These are phyloP conservation scores for Psilopsiagon aymara DNA, from an alignment of 2,113 vertebrate species.

Conservation along the genomic window DNA sequence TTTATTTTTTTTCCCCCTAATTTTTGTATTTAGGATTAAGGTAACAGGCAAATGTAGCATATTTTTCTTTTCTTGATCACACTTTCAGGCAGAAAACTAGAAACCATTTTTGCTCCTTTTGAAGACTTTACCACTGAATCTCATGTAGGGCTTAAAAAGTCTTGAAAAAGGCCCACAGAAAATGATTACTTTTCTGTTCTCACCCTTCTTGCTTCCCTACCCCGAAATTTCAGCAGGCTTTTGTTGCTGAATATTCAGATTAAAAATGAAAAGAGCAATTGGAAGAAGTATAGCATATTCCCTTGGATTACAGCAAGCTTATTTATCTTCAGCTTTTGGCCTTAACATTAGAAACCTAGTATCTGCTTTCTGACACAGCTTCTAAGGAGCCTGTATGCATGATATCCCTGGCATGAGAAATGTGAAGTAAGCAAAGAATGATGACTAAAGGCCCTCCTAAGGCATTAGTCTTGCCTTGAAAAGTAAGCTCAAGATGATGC, in stretches of 20 bases:
- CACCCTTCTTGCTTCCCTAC: neutral
- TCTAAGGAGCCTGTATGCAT: neutral
- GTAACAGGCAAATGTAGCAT: neutral
- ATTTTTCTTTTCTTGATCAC: neutral
- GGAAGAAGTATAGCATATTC: neutral
- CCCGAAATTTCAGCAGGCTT: conserved; percentile 21
- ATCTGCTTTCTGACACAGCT: neutral
- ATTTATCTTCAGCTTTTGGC: conserved; percentile 29
- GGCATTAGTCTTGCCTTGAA: conserved; percentile 14
- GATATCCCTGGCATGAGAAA: neutral
- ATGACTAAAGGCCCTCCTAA: conserved; percentile 31
- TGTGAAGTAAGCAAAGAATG: neutral
- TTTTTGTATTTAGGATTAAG: neutral
- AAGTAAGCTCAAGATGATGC: conserved; percentile 35
- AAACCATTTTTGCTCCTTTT: neutral
- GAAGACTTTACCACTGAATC: neutral
- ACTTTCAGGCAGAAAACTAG: neutral
- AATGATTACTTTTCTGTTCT: neutral
- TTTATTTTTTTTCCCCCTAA: neutral
- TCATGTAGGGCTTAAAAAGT: neutral
- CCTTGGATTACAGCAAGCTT: neutral
- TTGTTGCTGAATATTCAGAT: neutral
- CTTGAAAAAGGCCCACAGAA: neutral
- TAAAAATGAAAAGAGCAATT: conserved; percentile 13
- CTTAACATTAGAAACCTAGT: neutral